Conservation (phyloP, 1,140 invertebrate genomes). For the Pseudomyrmex gracilis region DNA sequence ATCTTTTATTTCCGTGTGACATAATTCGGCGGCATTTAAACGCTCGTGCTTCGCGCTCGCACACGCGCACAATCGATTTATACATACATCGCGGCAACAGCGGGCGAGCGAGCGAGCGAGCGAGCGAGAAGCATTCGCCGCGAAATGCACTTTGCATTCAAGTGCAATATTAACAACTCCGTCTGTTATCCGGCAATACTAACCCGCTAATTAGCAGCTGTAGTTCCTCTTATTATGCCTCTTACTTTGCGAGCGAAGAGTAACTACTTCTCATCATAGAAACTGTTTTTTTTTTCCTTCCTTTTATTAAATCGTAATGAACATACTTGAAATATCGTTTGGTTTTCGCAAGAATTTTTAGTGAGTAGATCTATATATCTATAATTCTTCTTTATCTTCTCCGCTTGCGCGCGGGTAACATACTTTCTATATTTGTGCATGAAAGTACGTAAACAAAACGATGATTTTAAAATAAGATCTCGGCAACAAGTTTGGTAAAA, state of each 20-base stretch:
- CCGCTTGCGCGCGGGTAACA: too few species aligned
- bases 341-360: too few species aligned
- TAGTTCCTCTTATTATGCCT: neutral
- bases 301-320: neutral
- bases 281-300: neutral
- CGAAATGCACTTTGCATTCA: slow-evolving; percentile 12
- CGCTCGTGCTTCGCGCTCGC: slow-evolving; percentile 17
- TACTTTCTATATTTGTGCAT: too few species aligned
- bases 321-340: too few species aligned
- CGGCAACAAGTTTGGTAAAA: too few species aligned
- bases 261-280: neutral
- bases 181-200: slow-evolving; percentile 21
- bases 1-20: slow-evolving; percentile 56
- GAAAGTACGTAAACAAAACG: too few species aligned
- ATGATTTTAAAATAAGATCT: too few species aligned
- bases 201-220: slow-evolving; percentile 25
- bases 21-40: slow-evolving; percentile 54
- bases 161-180: slow-evolving; percentile 17
- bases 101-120: neutral
- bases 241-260: neutral
- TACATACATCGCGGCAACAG: neutral
- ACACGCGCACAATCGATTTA: slow-evolving; percentile 29
- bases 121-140: slow-evolving; percentile 11
- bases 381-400: too few species aligned
- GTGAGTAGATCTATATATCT: too few species aligned